phyloP scores from a whole-genome alignment of 1,140 invertebrate species.

The Pachyrhynchus sulphureomaculatus region DNA sequence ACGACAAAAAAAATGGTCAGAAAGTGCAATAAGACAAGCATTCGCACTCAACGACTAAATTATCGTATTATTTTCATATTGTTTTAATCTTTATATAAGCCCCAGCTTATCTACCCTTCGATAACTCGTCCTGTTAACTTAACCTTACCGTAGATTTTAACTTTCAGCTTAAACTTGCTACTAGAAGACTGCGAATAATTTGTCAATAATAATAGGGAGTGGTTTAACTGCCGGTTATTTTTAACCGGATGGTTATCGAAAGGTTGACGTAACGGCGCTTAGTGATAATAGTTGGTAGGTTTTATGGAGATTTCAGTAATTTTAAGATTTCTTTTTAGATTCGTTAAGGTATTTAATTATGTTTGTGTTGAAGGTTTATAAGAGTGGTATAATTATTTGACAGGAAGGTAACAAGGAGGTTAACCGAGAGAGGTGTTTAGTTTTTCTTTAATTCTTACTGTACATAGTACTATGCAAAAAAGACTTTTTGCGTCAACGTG shows the following conservation, averaged over 20 bases:
- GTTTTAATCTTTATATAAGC: background rate
- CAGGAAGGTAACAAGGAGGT: background rate
- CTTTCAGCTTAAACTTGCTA: too few relatives aligned
- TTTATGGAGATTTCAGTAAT: conserved; percentile 15
- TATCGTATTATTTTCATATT: background rate
- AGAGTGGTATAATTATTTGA: background rate
- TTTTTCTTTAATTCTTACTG: background rate
- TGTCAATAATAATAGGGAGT: too few relatives aligned
- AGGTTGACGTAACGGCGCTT: background rate
- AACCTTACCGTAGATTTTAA: too few relatives aligned
- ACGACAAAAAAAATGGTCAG: background rate
- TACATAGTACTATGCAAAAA: conserved; percentile 6
- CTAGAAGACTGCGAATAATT: too few relatives aligned
- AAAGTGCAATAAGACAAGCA: background rate
- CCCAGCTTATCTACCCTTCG: too few relatives aligned
- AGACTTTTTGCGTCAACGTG: too few relatives aligned
- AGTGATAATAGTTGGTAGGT: conserved; percentile 28
- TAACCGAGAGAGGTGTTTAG: background rate
- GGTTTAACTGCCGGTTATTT: background rate
- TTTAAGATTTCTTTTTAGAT: background rate
- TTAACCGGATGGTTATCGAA: background rate
- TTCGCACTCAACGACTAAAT: background rate
- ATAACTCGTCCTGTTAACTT: too few relatives aligned
- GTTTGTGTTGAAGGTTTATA: conserved; percentile 4
- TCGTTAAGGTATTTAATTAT: conserved; percentile 11